Percentiles rank a stretch among this genome's conserved stretches.
phyloP scores from a whole-genome alignment of 1,140 invertebrate genomes.

The Leptopilina clavipes region DNA sequence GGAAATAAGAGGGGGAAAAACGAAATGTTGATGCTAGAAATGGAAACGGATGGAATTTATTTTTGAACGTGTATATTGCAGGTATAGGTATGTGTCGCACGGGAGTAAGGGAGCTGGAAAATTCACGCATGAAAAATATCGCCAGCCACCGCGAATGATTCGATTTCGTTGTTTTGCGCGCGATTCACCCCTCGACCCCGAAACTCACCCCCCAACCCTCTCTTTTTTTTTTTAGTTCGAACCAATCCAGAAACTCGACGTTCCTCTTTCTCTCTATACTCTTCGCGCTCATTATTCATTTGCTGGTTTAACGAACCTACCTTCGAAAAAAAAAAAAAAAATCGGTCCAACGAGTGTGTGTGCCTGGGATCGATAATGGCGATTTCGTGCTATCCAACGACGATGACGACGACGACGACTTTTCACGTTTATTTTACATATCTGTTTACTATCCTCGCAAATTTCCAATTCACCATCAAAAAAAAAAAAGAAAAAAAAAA shows the following conservation, averaged over 20 bases:
- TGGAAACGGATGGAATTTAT: not conserved
- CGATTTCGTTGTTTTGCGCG: constrained; percentile 69
- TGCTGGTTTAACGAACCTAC: constrained; percentile 60
- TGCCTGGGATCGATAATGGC: constrained; percentile 45
- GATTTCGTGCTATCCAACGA: constrained; percentile 49
- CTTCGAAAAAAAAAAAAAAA: constrained; percentile 50
- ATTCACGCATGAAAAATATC: constrained; percentile 72
- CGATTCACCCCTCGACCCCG: constrained; percentile 48
- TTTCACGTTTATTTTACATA: constrained; percentile 38
- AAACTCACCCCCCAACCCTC: not conserved
- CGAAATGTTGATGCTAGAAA: too few species aligned
- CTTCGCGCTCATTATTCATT: constrained; percentile 59
- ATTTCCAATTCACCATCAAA: not conserved
- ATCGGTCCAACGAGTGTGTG: constrained; percentile 37
- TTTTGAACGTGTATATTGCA: constrained; percentile 33
- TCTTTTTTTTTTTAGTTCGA: not conserved
- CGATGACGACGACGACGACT: too few species aligned
- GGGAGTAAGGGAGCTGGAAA: constrained; percentile 59
- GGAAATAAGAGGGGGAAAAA: too few species aligned
- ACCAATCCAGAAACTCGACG: constrained; percentile 20
- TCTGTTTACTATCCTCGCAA: constrained; percentile 30
- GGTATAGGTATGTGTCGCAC: constrained; percentile 38
- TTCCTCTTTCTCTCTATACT: constrained; percentile 24
- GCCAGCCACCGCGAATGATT: constrained; percentile 67
- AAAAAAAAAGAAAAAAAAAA: too few species aligned